phyloP scores from a whole-genome alignment of 92 coral and sea anemone species.

The Paragorgia papillata region DNA sequence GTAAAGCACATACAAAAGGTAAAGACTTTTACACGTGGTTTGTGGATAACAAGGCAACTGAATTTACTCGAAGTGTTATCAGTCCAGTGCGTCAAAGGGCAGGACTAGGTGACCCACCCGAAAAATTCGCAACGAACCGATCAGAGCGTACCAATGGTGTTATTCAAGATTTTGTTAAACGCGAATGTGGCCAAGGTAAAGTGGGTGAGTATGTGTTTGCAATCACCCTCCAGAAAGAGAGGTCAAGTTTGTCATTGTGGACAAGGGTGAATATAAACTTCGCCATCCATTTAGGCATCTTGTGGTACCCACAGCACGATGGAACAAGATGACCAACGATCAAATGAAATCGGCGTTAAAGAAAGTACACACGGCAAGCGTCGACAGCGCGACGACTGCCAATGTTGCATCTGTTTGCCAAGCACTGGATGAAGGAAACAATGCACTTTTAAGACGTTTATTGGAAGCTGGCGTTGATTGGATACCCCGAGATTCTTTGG shows the following conservation, averaged over 20 bases:
- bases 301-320: conserved; percentile 15
- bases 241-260: conserved; percentile 35
- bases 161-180: no score
- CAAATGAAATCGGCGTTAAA: conserved; percentile 36
- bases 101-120: conserved; percentile 58
- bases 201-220: conserved; percentile 37
- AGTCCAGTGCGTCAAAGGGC: conserved; percentile 59
- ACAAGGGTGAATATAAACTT: no score
- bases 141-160: no score
- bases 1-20: conserved; percentile 8
- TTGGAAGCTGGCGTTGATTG: no score
- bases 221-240: conserved; percentile 21
- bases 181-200: no score
- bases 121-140: conserved; percentile 45
- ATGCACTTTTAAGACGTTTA: no score
- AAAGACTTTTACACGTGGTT: conserved; percentile 19
- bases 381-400: no score
- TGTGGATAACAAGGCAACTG: neutral
- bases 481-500: no score
- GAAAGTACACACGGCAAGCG: conserved; percentile 32
- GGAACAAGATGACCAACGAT: conserved; percentile 43
- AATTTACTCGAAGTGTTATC: conserved; percentile 47
- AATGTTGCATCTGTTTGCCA: no score
- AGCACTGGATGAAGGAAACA: no score
- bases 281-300: conserved; percentile 27